Percentiles rank a stretch among this genome's conserved stretches.
Evolutionary conservation across 2,888 invertebrate species (phyloP).

Genomic region (Calameuta filiformis): DNA sequence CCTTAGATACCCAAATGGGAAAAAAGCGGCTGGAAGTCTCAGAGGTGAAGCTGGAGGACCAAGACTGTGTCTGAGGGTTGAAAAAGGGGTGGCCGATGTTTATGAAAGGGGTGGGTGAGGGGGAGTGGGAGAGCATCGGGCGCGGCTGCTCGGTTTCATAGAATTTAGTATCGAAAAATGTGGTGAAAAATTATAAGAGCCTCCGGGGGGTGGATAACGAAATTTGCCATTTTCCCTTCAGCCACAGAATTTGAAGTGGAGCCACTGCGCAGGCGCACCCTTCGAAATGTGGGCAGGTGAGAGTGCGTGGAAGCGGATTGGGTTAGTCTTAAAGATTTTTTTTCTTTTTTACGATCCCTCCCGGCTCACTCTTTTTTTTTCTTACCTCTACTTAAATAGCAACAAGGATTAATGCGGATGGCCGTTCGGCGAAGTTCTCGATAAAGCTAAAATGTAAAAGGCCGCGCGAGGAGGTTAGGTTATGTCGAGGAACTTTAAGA

Average conservation of each 20-base stretch:
- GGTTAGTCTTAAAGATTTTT: neutral
- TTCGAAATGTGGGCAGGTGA: neutral
- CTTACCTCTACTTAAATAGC: neutral
- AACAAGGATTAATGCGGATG: neutral
- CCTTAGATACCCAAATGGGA: neutral
- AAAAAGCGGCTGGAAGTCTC: neutral
- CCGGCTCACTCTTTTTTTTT: neutral
- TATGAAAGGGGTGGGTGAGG: conserved; percentile 4
- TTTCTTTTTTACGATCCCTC: neutral
- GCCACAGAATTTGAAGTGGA: neutral
- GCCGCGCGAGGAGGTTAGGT: neutral
- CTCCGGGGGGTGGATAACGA: neutral
- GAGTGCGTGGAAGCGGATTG: rapidly evolving
- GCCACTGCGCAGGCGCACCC: neutral
- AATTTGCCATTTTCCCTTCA: neutral
- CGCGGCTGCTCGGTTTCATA: conserved; percentile 9
- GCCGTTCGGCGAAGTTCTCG: neutral
- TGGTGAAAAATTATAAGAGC: conserved; percentile 39
- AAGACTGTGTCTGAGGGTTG: neutral
- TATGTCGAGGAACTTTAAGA: neutral
- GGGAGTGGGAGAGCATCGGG: neutral
- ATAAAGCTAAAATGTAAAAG: neutral
- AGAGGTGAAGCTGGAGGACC: neutral
- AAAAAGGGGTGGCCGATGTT: conserved; percentile 8
- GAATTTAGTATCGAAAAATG: conserved; percentile 24